Conservation (phyloP, 2,113 vertebrate species). For the Gymnobelideus leadbeateri region DNA sequence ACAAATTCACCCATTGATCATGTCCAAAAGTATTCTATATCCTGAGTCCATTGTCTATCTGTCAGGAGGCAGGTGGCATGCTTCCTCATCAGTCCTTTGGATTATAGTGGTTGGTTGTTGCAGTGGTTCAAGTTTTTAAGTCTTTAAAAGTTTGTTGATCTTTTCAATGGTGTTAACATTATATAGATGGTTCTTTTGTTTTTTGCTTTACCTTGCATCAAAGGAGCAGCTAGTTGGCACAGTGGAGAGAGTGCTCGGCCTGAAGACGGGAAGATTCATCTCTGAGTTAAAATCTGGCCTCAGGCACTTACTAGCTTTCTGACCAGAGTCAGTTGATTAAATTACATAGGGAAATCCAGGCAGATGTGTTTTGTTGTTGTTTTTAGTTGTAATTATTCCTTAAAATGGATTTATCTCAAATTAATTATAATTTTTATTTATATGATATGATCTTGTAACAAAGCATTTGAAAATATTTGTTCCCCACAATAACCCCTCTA, state of each 20-base stretch:
- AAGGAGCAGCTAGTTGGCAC: no score
- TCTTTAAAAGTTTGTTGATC: neutral
- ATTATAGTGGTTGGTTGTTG: neutral
- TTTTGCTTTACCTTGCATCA: neutral
- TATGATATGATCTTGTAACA: no score
- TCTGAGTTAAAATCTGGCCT: no score
- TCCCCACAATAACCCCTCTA: constrained; percentile 11
- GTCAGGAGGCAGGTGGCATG: neutral
- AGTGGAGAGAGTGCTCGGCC: no score
- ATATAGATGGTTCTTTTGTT: neutral
- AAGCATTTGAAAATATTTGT: neutral
- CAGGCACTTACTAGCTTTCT: no score
- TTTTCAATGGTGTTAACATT: neutral
- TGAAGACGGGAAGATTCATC: no score
- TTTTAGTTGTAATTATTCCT: constrained; percentile 11
- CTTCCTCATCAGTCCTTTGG: neutral
- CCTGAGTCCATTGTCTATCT: neutral
- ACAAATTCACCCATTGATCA: neutral
- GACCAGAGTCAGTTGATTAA: no score
- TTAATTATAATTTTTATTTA: neutral
- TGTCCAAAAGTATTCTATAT: neutral
- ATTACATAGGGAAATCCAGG: neutral
- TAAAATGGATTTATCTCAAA: constrained; percentile 28
- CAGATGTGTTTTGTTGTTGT: neutral
- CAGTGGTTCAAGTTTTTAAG: neutral